Evolutionary conservation across 1,140 invertebrate species (phyloP), one percentile per base, ranked within the genome.

Genomic region (Ceratitis capitata): DNA sequence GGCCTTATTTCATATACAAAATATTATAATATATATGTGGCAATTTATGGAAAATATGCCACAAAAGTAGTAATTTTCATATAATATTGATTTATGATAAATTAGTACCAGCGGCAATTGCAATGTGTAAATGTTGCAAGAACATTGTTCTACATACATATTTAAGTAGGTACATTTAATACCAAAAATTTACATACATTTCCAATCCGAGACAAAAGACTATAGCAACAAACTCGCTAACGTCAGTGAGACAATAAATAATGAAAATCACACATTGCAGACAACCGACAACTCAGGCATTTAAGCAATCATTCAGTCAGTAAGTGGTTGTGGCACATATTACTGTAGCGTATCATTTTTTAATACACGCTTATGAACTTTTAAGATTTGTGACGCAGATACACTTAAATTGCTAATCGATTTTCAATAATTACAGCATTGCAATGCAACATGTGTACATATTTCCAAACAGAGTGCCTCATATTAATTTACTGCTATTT

Each of bases 391-490:
- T 78, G 69, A 78, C 69, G 69, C 69, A 78, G 69, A 78, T 78
- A 78, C 69, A 35, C 69, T 78, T 35, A 78, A 78, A 78, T 78
- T 78, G 69, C 69, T 78, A 78, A 78, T 78, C 69, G 69, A 78
- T 78, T 78, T 78, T 10, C 69, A 45, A 78, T 78, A 78, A 78
- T 78, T 78, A 78, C 39, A 78, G 69, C 69, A 45, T 45, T 19
- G 45, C 69, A 78, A 78, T 78, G 45, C 69, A 78, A 39, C 10
- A 32, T 32, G 45, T 14, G 14, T 47, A 53, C 51, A 53, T 2
- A 53, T 1, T 19, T 53, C 5, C 45, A 47, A 49, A 61, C 58
- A 7, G 32, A 42, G n/a, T 35, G 19, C 35, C 64, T n/a, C n/a
- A n/a, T 69, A 69, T 35, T 69, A 29, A 61, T 26, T 69, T 23